Evolutionary conservation across 2,113 vertebrate species (phyloP), one percentile per base, ranked within the genome.

Genomic region (Ardeotis arabs): DNA sequence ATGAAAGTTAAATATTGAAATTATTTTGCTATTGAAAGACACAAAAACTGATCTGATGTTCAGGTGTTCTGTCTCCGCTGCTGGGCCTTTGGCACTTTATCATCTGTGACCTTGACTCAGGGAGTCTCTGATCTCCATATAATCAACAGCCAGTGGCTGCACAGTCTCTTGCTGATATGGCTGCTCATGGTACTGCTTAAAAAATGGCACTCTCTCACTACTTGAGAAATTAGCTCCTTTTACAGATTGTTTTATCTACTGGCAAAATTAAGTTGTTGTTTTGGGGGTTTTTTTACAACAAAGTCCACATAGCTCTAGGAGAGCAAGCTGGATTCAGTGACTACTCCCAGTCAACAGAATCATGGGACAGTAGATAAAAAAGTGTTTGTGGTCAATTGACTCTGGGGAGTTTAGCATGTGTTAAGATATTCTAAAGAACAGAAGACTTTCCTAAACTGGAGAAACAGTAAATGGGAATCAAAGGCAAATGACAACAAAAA

Each of bases 31-130:
- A 27, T 64, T 90, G 78, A 90, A 96, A 93, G 95, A 77, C 86
- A 85, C 58, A 96, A 86, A 96, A 97, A 19, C 58, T 77, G 90
- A 93, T 96, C 84, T 93, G 94, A 96, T 92, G 78, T 89, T 95
- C 87, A 93, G 64, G 55, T 80, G 87, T 96, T 95, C 87, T 97
- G 69, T 92, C 77, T 41, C 87, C 96, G 72, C 89, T 96, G 37
- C 82, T 78, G 64, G 92, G 95, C 96, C 95, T 95, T 97, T 94
- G 94, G 96, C 96, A 95, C 73, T 96, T 95, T 90, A 74, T 97
- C 76, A 9, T 95, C 87, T 87, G 62, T 89, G 97, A 97, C 98
- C 97, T 98, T 98, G 97, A 98, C 92, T 96, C 75, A 79, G 62
- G 78, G 67, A 95, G 73, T 93, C 91, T 81, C 84, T 95, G 91